These are phyloP conservation scores for Theonella swinhoei DNA, from an alignment of 37 sponge, comb jelly and placozoan genomes.

Conservation along the genomic window DNA sequence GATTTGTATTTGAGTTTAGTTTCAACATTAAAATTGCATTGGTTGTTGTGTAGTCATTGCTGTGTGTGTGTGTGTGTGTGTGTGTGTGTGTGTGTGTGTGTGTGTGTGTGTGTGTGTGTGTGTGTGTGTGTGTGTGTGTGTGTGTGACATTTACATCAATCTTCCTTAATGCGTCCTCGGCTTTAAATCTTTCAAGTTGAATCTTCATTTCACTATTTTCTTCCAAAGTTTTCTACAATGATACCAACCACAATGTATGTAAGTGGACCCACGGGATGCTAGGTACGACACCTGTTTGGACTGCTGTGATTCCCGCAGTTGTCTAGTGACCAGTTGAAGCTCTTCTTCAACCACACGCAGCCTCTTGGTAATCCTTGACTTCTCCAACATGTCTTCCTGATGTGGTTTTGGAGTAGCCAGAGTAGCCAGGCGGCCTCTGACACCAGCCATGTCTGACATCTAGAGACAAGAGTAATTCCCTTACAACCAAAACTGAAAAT, in stretches of 20 bases:
- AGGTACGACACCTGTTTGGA: background rate
- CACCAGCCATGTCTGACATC: background rate
- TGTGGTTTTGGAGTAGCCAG: too few species aligned
- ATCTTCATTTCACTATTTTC: background rate
- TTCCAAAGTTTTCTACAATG: background rate
- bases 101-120: background rate
- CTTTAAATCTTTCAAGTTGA: background rate
- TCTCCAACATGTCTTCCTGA: constrained; percentile 16
- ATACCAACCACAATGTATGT: too few species aligned
- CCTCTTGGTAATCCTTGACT: constrained; percentile 5
- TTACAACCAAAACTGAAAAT: background rate
- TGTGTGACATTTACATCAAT: background rate
- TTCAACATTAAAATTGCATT: too few species aligned
- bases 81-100: background rate
- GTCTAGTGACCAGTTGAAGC: constrained; percentile 3
- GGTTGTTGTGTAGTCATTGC: background rate
- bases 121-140: background rate
- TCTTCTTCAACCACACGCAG: constrained; percentile 16
- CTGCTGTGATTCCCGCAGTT: background rate
- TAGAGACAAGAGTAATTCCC: background rate
- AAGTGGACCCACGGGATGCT: too few species aligned
- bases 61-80: background rate
- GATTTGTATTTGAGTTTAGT: background rate
- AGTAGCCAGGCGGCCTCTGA: too few species aligned
- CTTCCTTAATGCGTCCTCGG: background rate